Evolutionary conservation across 2,113 vertebrate species (phyloP).

Genomic region (Baryphthengus martii): DNA sequence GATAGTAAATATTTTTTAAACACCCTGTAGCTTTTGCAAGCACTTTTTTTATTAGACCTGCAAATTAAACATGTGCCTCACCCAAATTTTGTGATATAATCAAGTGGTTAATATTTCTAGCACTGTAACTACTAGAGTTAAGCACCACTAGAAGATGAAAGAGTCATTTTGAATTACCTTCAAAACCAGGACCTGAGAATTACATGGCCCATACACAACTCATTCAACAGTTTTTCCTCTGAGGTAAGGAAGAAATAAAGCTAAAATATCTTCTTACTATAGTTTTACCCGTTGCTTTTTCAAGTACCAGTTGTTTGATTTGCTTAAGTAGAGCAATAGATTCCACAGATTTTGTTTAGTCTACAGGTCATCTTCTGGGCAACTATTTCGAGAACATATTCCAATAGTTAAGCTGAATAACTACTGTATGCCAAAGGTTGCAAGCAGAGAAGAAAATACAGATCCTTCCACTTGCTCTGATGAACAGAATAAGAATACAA

Average conservation of each 20-base stretch:
- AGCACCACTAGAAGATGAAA: neutral
- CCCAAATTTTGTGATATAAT: neutral
- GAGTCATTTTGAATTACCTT: neutral
- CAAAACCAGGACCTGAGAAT: neutral
- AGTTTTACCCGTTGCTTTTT: conserved; percentile 7
- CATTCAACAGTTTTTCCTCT: neutral
- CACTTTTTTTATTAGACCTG: neutral
- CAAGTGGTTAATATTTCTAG: neutral
- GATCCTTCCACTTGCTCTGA: conserved; percentile 3
- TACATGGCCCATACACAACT: neutral
- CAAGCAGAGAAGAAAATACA: neutral
- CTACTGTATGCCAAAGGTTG: neutral
- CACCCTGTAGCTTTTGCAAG: neutral
- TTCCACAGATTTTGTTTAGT: conserved; percentile 67
- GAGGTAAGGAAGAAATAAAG: neutral
- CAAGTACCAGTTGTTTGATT: neutral
- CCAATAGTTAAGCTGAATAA: conserved; percentile 58
- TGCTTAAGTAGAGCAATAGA: conserved; percentile 11
- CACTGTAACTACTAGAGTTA: neutral
- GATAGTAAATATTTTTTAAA: neutral
- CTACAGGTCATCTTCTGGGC: conserved; percentile 56
- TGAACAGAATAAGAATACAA: neutral
- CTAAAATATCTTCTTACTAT: neutral
- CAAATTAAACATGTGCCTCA: neutral
- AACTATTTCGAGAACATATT: conserved; percentile 45